These are phyloP conservation scores for Cheilinus undulatus DNA, from an alignment of 2,113 vertebrate species.

Conservation along the genomic window DNA sequence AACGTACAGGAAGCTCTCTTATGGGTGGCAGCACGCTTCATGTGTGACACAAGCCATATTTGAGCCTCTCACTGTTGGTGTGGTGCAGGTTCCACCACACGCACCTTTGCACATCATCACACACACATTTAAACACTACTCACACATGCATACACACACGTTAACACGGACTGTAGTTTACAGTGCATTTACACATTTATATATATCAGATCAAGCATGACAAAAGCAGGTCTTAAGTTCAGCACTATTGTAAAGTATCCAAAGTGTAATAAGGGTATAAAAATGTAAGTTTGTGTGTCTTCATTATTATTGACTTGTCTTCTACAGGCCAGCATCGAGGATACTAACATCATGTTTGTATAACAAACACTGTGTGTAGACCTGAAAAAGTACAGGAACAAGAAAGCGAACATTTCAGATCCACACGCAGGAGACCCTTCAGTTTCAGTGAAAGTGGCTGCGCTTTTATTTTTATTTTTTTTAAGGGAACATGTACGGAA, in stretches of 20 bases:
- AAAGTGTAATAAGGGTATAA: slow-evolving; percentile 80
- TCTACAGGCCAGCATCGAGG: slow-evolving; percentile 63
- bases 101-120: slow-evolving; percentile 4
- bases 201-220: slow-evolving; percentile 80
- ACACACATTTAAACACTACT: slow-evolving; percentile 14
- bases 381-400: slow-evolving; percentile 30
- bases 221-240: slow-evolving; percentile 84
- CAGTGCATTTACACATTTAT: slow-evolving; percentile 75
- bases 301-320: slow-evolving; percentile 66
- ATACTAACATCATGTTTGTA: slow-evolving; percentile 58
- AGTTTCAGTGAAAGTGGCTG: slow-evolving; percentile 58
- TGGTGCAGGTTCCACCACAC: slow-evolving; percentile 84
- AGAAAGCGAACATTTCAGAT: slow-evolving; percentile 18
- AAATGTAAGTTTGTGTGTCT: slow-evolving; percentile 72
- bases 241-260: slow-evolving; percentile 84
- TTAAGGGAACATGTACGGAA: slow-evolving; percentile 66
- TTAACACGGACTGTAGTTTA: slow-evolving; percentile 59
- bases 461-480: slow-evolving; percentile 32
- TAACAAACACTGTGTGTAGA: slow-evolving; percentile 39
- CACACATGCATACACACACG: slow-evolving; percentile 21
- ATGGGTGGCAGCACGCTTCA: slow-evolving; percentile 68
- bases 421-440: slow-evolving; percentile 40
- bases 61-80: slow-evolving; percentile 79
- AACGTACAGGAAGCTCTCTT: slow-evolving; percentile 70
- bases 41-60: slow-evolving; percentile 75